Evolutionary conservation across 2,888 invertebrate species (phyloP).

Genomic region (Parasteatoda lunata): DNA sequence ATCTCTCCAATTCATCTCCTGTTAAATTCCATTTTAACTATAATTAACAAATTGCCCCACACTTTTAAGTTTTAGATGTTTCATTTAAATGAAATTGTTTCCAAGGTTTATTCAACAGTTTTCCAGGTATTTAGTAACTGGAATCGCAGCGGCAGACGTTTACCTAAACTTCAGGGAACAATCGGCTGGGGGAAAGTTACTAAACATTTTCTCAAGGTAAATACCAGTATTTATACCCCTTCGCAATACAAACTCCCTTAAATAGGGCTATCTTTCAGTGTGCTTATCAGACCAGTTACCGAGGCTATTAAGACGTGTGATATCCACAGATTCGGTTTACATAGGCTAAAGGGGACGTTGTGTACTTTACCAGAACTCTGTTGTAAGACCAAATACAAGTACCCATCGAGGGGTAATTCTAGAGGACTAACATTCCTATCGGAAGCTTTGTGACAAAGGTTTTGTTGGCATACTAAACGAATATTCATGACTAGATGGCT

Average conservation of each 20-base stretch:
- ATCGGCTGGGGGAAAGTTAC: background rate
- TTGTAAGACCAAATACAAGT: slow-evolving; percentile 51
- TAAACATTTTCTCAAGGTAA: slow-evolving; percentile 23
- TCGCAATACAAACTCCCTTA: background rate
- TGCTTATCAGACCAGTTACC: slow-evolving; percentile 37
- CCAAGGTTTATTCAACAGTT: too few relatives aligned
- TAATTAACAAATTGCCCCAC: too few relatives aligned
- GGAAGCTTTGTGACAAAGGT: background rate
- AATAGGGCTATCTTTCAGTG: slow-evolving; percentile 36
- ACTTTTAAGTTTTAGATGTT: too few relatives aligned
- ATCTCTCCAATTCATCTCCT: too few relatives aligned
- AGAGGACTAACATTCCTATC: background rate
- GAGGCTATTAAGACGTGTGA: slow-evolving; percentile 54
- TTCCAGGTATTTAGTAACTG: too few relatives aligned
- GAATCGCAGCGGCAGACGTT: too few relatives aligned
- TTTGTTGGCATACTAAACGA: background rate
- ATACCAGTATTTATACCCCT: slow-evolving; percentile 34
- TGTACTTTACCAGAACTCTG: slow-evolving; percentile 27
- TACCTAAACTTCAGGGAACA: too few relatives aligned
- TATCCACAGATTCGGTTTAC: slow-evolving; percentile 52
- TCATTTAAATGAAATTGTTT: too few relatives aligned
- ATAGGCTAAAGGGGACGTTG: slow-evolving; percentile 40
- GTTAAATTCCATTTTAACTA: too few relatives aligned
- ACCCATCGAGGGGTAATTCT: slow-evolving; percentile 9
- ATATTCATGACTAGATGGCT: background rate